Percentiles rank a stretch among this genome's conserved stretches.
Evolutionary conservation across 2,797 vertebrate species (phyloP).

Genomic region (Cyprinodon diabolis): DNA sequence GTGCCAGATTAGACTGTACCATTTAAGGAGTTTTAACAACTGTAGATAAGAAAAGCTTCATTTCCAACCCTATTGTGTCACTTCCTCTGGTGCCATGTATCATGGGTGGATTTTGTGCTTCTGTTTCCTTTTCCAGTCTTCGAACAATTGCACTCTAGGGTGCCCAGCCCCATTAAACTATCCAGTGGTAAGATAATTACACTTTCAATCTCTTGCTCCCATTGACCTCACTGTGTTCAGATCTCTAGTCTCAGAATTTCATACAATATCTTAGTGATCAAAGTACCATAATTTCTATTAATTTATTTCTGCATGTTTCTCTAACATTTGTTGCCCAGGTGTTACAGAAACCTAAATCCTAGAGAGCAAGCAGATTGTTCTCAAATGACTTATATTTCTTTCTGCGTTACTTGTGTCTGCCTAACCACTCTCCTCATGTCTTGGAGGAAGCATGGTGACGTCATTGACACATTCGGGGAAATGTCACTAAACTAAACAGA

Average conservation of each 20-base stretch:
- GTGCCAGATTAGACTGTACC: neutral
- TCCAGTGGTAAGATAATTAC: constrained; percentile 45
- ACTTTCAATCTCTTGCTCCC: constrained; percentile 25
- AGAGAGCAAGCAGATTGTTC: neutral
- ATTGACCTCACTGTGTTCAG: constrained; percentile 13
- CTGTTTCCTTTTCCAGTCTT: constrained; percentile 41
- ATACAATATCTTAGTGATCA: constrained; percentile 2
- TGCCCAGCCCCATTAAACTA: neutral
- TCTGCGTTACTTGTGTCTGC: constrained; percentile 24
- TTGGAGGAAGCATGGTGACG: constrained; percentile 67
- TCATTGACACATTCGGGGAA: constrained; percentile 70
- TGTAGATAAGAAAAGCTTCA: neutral
- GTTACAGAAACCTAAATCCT: constrained; percentile 1
- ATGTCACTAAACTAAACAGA: constrained; percentile 56
- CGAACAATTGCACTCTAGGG: constrained; percentile 19
- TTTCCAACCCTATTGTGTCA: neutral
- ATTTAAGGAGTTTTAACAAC: neutral
- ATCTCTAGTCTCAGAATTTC: neutral
- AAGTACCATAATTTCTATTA: neutral
- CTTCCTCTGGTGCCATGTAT: neutral
- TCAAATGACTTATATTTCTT: constrained; percentile 21
- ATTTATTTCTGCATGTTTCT: neutral
- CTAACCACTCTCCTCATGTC: constrained; percentile 53
- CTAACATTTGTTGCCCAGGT: neutral
- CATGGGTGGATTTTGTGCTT: constrained; percentile 32